Conservation (phyloP, 2,113 vertebrate species). For the Mobula birostris region DNA sequence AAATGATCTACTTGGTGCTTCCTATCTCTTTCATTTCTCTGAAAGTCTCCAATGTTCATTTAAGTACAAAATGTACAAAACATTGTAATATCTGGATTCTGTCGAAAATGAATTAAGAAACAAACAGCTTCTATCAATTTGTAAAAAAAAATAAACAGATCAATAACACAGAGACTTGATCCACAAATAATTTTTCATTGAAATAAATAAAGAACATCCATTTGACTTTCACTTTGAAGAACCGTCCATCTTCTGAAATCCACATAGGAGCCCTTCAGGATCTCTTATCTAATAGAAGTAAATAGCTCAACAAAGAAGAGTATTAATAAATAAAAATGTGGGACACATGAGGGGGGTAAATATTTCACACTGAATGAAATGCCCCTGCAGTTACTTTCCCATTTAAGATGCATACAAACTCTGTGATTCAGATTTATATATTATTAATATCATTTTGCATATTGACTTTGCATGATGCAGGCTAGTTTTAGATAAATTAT, state of each 20-base stretch:
- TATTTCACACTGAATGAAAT: not conserved
- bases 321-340: slow-evolving; percentile 15
- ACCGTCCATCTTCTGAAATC: not conserved
- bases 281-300: slow-evolving; percentile 9
- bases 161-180: not conserved
- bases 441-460: slow-evolving; percentile 23
- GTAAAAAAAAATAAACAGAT: not conserved
- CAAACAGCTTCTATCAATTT: too few species aligned
- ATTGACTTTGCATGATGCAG: slow-evolving; percentile 32
- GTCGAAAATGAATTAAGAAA: not conserved
- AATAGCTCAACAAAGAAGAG: slow-evolving; percentile 8
- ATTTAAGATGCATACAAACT: not conserved
- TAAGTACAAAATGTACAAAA: not conserved
- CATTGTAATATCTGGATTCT: not conserved
- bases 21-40: not conserved
- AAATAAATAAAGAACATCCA: not conserved
- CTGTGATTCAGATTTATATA: not conserved
- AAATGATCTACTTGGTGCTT: not conserved
- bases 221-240: slow-evolving; percentile 7
- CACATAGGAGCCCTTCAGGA: not conserved
- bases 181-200: not conserved
- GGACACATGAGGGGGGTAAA: slow-evolving; percentile 4
- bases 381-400: slow-evolving; percentile 8
- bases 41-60: not conserved
- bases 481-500: slow-evolving; percentile 29